These are phyloP conservation scores for Limulus polyphemus DNA, from an alignment of 2,888 invertebrate species.

Conservation along the genomic window DNA sequence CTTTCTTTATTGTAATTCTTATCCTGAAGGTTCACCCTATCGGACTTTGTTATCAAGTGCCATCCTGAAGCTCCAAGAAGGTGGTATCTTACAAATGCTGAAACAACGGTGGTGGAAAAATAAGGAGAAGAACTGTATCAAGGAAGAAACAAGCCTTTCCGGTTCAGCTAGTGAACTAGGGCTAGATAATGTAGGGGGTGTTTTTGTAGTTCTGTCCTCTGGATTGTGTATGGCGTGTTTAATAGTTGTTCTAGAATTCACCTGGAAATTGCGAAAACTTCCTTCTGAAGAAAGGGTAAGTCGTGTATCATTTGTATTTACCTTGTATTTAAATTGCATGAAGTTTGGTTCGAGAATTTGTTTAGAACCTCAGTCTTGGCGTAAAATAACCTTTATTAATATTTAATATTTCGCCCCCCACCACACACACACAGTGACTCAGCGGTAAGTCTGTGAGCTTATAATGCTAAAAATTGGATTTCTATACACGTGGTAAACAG, in stretches of 20 bases:
- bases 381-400: no score
- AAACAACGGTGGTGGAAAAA: constrained; percentile 91
- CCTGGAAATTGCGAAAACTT: constrained; percentile 86
- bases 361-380: no score
- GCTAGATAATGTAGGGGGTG: constrained; percentile 88
- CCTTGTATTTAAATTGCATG: no score
- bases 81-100: constrained; percentile 58
- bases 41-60: constrained; percentile 86
- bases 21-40: constrained; percentile 68
- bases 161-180: constrained; percentile 49
- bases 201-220: constrained; percentile 88
- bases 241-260: constrained; percentile 87
- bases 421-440: no score
- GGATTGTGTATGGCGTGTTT: constrained; percentile 84
- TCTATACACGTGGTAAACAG: no score
- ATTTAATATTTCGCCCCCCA: no score
- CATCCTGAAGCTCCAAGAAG: constrained; percentile 88
- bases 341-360: no score
- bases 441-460: no score
- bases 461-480: no score
- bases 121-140: constrained; percentile 41
- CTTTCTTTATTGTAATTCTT: no score
- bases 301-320: background rate
- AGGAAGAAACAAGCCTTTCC: constrained; percentile 25
- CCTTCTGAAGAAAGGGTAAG: constrained; percentile 81